A percentile compares a stretch with the other conserved stretches of the same genome.
Conservation (phyloP, 2,888 invertebrate genomes). For the Sinodicranocentrus sp. region DNA sequence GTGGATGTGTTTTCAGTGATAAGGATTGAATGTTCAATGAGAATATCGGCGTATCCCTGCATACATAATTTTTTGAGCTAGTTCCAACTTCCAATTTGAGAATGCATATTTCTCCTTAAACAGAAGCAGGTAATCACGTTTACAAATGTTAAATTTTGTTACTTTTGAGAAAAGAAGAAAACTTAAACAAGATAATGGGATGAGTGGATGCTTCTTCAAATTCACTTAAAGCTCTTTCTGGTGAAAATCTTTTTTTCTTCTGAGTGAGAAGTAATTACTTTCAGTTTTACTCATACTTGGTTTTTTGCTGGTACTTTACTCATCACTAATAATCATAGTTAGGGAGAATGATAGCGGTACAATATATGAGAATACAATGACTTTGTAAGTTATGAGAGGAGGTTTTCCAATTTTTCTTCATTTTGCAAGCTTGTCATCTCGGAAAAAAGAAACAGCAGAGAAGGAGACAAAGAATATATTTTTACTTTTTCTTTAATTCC, state of each 20-base stretch:
- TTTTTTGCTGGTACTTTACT: conserved; percentile 8
- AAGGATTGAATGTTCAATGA: no score
- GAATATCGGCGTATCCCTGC: no score
- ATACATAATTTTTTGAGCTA: background rate
- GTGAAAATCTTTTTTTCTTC: conserved; percentile 17
- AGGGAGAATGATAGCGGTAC: no score
- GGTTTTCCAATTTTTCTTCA: conserved; percentile 9
- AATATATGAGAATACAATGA: background rate
- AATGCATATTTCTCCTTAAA: no score
- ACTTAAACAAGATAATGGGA: conserved; percentile 8
- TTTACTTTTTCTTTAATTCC: no score
- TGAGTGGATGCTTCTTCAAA: background rate
- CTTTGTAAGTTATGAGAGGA: background rate
- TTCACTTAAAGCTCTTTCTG: conserved; percentile 8
- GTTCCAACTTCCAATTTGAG: background rate
- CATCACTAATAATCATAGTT: background rate
- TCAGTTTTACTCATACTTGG: conserved; percentile 30
- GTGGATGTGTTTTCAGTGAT: no score
- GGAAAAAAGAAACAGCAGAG: conserved; percentile 16
- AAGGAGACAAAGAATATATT: no score
- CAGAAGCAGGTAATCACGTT: conserved; percentile 42
- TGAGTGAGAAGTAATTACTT: conserved; percentile 29
- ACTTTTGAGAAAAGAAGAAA: no score
- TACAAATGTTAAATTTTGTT: no score
- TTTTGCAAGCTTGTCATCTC: conserved; percentile 37